phyloP scores from a whole-genome alignment of 2,797 vertebrate genomes.

The Anguilla megastoma region DNA sequence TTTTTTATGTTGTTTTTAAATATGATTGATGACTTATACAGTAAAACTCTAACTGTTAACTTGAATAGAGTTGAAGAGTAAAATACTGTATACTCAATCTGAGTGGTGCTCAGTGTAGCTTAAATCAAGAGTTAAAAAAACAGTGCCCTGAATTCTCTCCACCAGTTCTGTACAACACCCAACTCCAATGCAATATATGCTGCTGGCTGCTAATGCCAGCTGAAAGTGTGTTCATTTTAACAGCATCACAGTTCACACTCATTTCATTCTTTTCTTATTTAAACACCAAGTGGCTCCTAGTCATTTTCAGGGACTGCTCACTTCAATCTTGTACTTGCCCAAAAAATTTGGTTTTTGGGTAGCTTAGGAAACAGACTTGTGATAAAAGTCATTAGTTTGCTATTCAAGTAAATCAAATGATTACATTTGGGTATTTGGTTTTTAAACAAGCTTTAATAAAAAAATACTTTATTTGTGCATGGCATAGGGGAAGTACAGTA shows the following conservation, averaged over 20 bases:
- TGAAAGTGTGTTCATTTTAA: background rate
- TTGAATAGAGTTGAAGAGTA: no score
- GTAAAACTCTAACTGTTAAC: no score
- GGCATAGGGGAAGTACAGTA: no score
- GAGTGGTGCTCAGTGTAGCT: background rate
- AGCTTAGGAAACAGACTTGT: no score
- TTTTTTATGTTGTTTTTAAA: constrained; percentile 39
- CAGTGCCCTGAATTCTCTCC: background rate
- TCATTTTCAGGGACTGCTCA: background rate
- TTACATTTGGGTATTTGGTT: no score
- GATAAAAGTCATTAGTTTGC: no score
- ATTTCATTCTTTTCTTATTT: background rate
- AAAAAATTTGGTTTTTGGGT: background rate
- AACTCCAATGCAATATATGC: background rate
- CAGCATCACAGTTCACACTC: background rate
- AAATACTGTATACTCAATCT: no score
- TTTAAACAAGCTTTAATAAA: no score
- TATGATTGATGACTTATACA: constrained; percentile 25
- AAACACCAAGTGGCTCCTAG: background rate
- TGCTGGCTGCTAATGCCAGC: background rate
- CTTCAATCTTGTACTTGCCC: background rate
- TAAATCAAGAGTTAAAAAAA: background rate
- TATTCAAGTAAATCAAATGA: no score
- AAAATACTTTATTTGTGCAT: no score
- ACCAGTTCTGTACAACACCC: background rate